phyloP scores from a whole-genome alignment of 2,888 invertebrate species.

The Eristalis tenax region DNA sequence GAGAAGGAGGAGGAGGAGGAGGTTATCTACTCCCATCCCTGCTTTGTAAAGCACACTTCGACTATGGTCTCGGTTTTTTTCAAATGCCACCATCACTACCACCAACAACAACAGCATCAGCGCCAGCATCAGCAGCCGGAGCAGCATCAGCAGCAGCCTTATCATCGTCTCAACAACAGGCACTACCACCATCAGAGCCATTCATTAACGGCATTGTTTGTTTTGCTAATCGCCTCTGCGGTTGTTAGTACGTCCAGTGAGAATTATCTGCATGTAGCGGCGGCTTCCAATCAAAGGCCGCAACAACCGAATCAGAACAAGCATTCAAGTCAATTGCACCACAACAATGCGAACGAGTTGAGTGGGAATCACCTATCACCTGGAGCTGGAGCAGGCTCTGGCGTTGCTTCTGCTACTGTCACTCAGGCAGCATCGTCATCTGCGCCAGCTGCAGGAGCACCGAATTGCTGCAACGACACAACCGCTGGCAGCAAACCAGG shows the following conservation, averaged over 20 bases:
- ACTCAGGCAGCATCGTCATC: not conserved
- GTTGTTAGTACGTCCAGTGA: conserved; percentile 61
- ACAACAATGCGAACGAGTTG: conserved; percentile 30
- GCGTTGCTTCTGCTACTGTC: not conserved
- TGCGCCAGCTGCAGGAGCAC: not conserved
- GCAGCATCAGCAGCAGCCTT: conserved; percentile 1
- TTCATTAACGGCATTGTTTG: conserved; percentile 63
- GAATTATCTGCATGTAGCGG: conserved; percentile 44
- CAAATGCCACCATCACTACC: conserved; percentile 37
- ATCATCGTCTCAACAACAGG: not conserved
- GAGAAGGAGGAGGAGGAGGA: conserved; percentile 38
- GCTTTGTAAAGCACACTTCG: conserved; percentile 22
- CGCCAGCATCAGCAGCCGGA: conserved; percentile 18
- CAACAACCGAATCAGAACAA: conserved; percentile 30
- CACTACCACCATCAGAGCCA: conserved; percentile 31
- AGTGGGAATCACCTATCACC: conserved; percentile 13
- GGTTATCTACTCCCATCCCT: conserved; percentile 23
- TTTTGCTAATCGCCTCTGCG: conserved; percentile 61
- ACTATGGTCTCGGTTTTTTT: conserved; percentile 64
- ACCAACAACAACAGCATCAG: conserved; percentile 1
- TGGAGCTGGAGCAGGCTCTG: not conserved
- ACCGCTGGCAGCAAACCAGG: conserved; percentile 32
- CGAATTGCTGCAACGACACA: conserved; percentile 54
- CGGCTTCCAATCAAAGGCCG: conserved; percentile 18
- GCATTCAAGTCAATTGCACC: not conserved